These are phyloP conservation scores for Trochalopteron elliotii DNA, from an alignment of 2,113 vertebrate species.

Conservation along the genomic window DNA sequence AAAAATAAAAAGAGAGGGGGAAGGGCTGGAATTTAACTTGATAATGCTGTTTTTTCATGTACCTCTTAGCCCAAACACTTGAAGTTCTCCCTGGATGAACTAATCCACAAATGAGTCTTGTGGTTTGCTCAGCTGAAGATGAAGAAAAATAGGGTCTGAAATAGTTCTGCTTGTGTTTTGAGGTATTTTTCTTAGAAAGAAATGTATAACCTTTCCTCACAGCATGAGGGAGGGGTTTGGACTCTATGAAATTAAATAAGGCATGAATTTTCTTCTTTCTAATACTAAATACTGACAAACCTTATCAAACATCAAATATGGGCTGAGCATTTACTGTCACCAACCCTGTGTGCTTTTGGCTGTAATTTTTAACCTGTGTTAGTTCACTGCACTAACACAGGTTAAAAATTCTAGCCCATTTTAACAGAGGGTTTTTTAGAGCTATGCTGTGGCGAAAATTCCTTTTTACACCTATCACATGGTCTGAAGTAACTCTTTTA, in stretches of 20 bases:
- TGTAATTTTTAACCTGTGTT: not conserved
- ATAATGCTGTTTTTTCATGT: not conserved
- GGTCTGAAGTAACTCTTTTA: not conserved
- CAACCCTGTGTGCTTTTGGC: not conserved
- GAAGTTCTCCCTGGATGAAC: not conserved
- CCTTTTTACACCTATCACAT: not conserved
- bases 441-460: not conserved
- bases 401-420: not conserved
- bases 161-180: not conserved
- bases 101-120: not conserved
- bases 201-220: not conserved
- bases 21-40: not conserved
- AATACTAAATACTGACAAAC: not conserved
- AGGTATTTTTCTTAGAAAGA: not conserved
- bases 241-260: not conserved
- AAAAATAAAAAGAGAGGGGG: not conserved
- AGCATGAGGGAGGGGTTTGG: not conserved
- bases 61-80: not conserved
- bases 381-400: not conserved
- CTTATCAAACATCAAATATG: not conserved
- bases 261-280: not conserved
- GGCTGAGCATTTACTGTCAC: not conserved
- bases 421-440: not conserved
- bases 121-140: not conserved
- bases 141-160: not conserved